Percentiles rank a stretch among this genome's conserved stretches.
phyloP scores from a whole-genome alignment of 2,797 vertebrate genomes.

The Pseudopleuronectes americanus region DNA sequence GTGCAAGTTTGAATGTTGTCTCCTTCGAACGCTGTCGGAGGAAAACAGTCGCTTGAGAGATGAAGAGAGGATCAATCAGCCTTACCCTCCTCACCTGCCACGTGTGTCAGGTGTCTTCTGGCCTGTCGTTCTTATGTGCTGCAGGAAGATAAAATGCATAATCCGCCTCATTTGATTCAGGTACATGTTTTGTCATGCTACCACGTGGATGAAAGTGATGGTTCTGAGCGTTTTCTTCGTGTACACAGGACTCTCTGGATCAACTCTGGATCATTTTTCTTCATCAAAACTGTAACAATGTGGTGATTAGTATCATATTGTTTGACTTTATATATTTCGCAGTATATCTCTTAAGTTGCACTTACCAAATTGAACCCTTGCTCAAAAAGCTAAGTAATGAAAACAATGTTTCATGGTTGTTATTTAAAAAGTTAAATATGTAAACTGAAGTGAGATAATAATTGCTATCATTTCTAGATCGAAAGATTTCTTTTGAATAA shows the following conservation, averaged over 20 bases:
- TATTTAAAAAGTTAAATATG: neutral
- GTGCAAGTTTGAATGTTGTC: constrained; percentile 71
- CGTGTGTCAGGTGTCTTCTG: constrained; percentile 73
- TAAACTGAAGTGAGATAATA: neutral
- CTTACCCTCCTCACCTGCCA: constrained; percentile 77
- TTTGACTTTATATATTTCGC: constrained; percentile 5
- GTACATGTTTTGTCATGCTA: constrained; percentile 67
- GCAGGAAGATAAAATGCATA: constrained; percentile 76
- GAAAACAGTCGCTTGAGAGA: constrained; percentile 71
- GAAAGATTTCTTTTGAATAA: too few relatives aligned
- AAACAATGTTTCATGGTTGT: neutral
- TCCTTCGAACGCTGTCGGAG: constrained; percentile 55
- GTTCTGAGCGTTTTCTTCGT: constrained; percentile 34
- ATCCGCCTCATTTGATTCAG: constrained; percentile 78
- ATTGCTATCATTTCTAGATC: too few relatives aligned
- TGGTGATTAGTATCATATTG: constrained; percentile 11
- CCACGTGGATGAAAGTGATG: constrained; percentile 56
- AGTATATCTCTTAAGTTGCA: neutral
- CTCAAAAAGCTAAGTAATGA: neutral
- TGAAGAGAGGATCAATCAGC: constrained; percentile 79
- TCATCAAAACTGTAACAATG: constrained; percentile 4
- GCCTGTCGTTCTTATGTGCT: constrained; percentile 70
- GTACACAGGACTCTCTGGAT: constrained; percentile 11
- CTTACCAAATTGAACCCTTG: neutral
- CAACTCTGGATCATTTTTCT: constrained; percentile 20